These are phyloP conservation scores for Halocaridina rubra DNA, from an alignment of 2,888 invertebrate genomes.

Conservation along the genomic window DNA sequence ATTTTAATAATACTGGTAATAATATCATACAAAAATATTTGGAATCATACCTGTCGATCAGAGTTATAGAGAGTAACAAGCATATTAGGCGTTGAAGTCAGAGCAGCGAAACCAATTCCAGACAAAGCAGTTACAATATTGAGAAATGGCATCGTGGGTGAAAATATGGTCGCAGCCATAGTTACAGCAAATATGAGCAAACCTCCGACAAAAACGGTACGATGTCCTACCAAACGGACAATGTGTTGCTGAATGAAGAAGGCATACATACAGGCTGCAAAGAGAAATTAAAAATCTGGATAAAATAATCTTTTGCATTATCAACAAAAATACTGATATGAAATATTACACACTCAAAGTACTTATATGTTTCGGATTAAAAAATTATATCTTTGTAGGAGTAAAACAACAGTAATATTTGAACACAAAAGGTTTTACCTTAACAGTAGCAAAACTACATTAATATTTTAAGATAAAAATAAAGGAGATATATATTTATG, in stretches of 20 bases:
- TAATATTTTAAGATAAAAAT: too few species aligned
- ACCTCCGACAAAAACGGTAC: slow-evolving; percentile 65
- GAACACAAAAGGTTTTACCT: too few species aligned
- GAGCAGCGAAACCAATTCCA: slow-evolving; percentile 66
- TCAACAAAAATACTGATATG: too few species aligned
- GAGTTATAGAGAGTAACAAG: slow-evolving; percentile 66
- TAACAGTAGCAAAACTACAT: too few species aligned
- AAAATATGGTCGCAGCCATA: slow-evolving; percentile 65
- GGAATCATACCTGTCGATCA: slow-evolving; percentile 65
- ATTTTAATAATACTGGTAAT: too few species aligned
- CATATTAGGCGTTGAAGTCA: slow-evolving; percentile 66
- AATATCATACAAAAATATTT: too few species aligned
- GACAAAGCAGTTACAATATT: slow-evolving; percentile 66
- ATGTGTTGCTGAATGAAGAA: slow-evolving; percentile 65
- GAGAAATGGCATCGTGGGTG: slow-evolving; percentile 64
- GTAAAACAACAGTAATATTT: too few species aligned
- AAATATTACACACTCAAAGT: too few species aligned
- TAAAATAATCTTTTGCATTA: too few species aligned
- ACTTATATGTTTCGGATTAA: neutral
- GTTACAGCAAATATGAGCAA: slow-evolving; percentile 65
- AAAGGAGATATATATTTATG: too few species aligned
- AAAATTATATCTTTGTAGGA: too few species aligned
- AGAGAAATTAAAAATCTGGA: too few species aligned
- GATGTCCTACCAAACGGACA: slow-evolving; percentile 65
- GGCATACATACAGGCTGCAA: slow-evolving; percentile 66